phyloP scores from a whole-genome alignment of 2,113 vertebrate species.

The Menura novaehollandiae region DNA sequence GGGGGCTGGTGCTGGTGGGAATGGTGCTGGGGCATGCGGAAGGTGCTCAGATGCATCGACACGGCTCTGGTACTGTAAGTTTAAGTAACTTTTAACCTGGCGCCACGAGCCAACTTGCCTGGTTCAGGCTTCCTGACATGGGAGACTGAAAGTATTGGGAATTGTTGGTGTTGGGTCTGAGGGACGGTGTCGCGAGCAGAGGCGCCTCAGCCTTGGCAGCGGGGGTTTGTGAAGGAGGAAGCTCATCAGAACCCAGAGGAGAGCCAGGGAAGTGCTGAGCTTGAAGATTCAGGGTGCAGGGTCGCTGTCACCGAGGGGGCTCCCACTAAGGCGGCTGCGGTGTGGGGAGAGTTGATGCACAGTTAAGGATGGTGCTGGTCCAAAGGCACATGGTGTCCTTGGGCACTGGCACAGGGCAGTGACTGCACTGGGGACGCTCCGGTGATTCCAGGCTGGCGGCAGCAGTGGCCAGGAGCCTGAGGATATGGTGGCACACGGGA shows the following conservation, averaged over 20 bases:
- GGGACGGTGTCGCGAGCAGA: not conserved
- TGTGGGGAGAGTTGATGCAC: fast-evolving
- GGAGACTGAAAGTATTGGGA: not conserved
- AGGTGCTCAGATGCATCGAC: fast-evolving
- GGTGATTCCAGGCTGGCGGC: not conserved
- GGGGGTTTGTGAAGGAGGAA: not conserved
- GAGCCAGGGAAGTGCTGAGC: not conserved
- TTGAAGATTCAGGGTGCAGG: not conserved
- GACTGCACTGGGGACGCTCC: fast-evolving
- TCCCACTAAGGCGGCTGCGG: not conserved
- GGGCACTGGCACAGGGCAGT: not conserved
- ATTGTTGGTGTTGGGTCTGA: fast-evolving
- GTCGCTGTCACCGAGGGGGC: fast-evolving
- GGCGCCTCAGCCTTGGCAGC: not conserved
- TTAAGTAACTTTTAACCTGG: not conserved
- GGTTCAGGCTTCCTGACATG: not conserved
- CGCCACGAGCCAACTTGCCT: fast-evolving
- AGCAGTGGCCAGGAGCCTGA: fast-evolving
- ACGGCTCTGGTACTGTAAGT: not conserved
- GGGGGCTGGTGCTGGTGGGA: not conserved
- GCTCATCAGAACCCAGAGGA: not conserved
- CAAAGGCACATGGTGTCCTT: fast-evolving
- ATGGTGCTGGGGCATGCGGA: fast-evolving
- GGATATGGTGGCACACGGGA: fast-evolving
- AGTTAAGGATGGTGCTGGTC: not conserved